Evolutionary conservation across 2,888 invertebrate genomes (phyloP), one percentile per base, ranked within the genome.

Genomic region (Epinotia demarniana): DNA sequence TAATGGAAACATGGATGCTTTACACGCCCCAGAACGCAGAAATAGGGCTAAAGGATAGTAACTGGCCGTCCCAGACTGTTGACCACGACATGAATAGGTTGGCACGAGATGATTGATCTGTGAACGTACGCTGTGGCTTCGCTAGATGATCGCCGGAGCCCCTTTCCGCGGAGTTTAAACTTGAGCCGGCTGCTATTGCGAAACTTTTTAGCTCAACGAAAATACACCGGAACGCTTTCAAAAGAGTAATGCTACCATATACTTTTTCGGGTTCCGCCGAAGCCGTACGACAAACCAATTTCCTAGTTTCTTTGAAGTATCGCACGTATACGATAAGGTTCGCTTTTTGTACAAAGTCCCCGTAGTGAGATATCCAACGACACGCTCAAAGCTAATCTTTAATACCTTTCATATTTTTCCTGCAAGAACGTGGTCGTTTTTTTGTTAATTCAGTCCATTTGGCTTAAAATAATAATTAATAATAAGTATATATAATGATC

Each of bases 151-250:
- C 90, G 87, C 80, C 72, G 87, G 83, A 89, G 89, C 84, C 79
- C 80, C 84, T 86, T 87, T 85, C 83, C 85, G 82, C 85, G 79
- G 87, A 90, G 86, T 91, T 91, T 90, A 89, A 91, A 92, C 89
- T 90, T 89, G 87, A 87, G 88, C 87, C 85, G 84, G 86, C 83
- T 79, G 87, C 90, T 92, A 93, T 93, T 93, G 91, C 90, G 78
- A 93, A 94, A 94, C 91, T 94, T 94, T 93, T 89, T 86, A 90
- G 91, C 90, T 92, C 92, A 92, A 88, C 87, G 88, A 92, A 91
- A 91, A 90, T 93, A 94, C 94, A 94, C 85, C 84, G 90, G 92
- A 94, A 94, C 90, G 92, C 94, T 93, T 91, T 94, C 92, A 93
- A 89, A 92, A 89, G 91, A 87, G 88, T 85, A 82, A 64, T 64